Percentiles rank a stretch among this genome's conserved stretches.
Evolutionary conservation across 1,140 invertebrate species (phyloP).

Genomic region (Drosophila serrata): DNA sequence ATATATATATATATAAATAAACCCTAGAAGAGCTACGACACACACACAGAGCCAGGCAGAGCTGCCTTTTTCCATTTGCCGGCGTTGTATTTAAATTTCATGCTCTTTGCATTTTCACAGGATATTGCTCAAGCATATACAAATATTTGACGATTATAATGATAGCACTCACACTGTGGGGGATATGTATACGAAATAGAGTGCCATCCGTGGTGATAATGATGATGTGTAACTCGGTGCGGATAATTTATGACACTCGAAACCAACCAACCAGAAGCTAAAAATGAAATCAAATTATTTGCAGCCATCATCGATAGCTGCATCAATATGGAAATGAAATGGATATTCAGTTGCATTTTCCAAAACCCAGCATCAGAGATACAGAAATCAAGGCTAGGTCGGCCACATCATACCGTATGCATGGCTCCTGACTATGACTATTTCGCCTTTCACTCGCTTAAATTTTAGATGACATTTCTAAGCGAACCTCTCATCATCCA

Average conservation of each 20-base stretch:
- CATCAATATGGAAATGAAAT: slow-evolving; percentile 60
- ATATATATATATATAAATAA: background rate
- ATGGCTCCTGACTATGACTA: slow-evolving; percentile 19
- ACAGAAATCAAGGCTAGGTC: slow-evolving; percentile 64
- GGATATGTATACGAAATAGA: slow-evolving; percentile 1
- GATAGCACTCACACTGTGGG: slow-evolving; percentile 36
- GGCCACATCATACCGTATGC: slow-evolving; percentile 18
- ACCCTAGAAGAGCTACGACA: slow-evolving; percentile 11
- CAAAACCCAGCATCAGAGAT: slow-evolving; percentile 22
- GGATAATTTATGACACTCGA: slow-evolving; percentile 55
- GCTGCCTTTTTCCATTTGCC: slow-evolving; percentile 52
- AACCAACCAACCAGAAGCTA: slow-evolving; percentile 26
- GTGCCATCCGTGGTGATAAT: slow-evolving; percentile 49
- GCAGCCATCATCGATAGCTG: slow-evolving; percentile 41
- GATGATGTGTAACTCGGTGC: slow-evolving; percentile 57
- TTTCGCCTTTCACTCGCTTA: slow-evolving; percentile 59
- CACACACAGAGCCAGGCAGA: slow-evolving; percentile 19
- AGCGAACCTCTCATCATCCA: slow-evolving; percentile 48
- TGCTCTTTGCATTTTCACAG: slow-evolving; percentile 57
- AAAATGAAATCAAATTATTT: slow-evolving; percentile 59
- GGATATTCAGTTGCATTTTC: slow-evolving; percentile 46
- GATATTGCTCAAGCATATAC: slow-evolving; percentile 61
- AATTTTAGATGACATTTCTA: slow-evolving; percentile 77
- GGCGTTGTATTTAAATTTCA: slow-evolving; percentile 60
- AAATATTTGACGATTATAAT: slow-evolving; percentile 77